Evolutionary conservation across 1,140 invertebrate species (phyloP).

Genomic region (Hyphantria cunea): DNA sequence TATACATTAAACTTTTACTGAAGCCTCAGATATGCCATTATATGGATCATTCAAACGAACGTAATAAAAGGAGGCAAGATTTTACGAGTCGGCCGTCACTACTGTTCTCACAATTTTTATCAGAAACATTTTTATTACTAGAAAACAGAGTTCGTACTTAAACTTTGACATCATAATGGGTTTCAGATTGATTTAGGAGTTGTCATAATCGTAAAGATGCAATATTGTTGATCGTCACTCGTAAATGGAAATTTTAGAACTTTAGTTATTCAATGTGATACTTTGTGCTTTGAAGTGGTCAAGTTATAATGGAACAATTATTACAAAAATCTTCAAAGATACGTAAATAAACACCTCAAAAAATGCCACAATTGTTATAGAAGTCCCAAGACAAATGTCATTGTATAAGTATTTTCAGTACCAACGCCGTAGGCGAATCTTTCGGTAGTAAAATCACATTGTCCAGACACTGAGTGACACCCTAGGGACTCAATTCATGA

Average conservation of each 20-base stretch:
- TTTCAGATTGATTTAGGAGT: slow-evolving; percentile 13
- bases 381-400: too few relatives aligned
- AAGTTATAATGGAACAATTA: too few relatives aligned
- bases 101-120: slow-evolving; percentile 46
- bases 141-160: slow-evolving; percentile 35
- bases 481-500: slow-evolving; percentile 34
- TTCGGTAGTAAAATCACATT: slow-evolving; percentile 13
- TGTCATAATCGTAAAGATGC: neutral
- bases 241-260: too few relatives aligned
- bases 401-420: too few relatives aligned
- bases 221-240: neutral
- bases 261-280: too few relatives aligned
- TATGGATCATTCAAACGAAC: slow-evolving; percentile 52
- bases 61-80: slow-evolving; percentile 54
- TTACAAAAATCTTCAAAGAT: too few relatives aligned
- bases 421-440: neutral
- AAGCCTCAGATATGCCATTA: slow-evolving; percentile 56
- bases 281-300: too few relatives aligned
- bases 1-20: slow-evolving; percentile 48
- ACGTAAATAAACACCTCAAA: too few relatives aligned
- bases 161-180: slow-evolving; percentile 7
- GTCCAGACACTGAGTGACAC: slow-evolving; percentile 8
- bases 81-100: slow-evolving; percentile 56
- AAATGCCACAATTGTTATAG: too few relatives aligned
- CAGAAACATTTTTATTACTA: slow-evolving; percentile 47